Percentiles rank a stretch among this genome's conserved stretches.
Conservation (phyloP, 2,797 vertebrate genomes). For the Rhabdomys pumilio region DNA sequence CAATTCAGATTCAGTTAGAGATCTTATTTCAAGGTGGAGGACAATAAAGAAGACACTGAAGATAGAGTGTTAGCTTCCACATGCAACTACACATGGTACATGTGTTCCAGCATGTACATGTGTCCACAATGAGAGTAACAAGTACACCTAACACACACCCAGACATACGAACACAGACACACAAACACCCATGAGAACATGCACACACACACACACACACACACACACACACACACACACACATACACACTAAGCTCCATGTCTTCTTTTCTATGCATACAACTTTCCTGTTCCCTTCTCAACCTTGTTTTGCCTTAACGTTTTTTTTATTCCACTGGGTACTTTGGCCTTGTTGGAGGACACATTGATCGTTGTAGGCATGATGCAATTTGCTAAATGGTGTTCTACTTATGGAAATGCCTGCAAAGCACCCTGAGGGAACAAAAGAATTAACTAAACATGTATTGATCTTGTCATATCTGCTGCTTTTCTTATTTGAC, state of each 20-base stretch:
- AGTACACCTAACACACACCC: not conserved
- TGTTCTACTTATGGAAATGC: constrained; percentile 66
- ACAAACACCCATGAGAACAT: not conserved
- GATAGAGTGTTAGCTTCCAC: not conserved
- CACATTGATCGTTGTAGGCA: constrained; percentile 68
- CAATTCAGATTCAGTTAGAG: not conserved
- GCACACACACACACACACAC: not conserved
- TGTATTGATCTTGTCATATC: constrained; percentile 52
- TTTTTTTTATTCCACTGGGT: constrained; percentile 35
- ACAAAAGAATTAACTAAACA: constrained; percentile 69
- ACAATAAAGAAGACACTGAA: not conserved
- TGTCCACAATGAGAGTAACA: not conserved
- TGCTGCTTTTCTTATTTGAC: constrained; percentile 61
- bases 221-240: not conserved
- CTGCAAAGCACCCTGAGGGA: not conserved
- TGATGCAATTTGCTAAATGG: constrained; percentile 74
- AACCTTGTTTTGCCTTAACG: not conserved
- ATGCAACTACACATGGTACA: not conserved
- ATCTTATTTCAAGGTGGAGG: not conserved
- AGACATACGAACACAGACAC: not conserved
- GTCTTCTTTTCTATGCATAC: not conserved
- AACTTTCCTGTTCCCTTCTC: not conserved
- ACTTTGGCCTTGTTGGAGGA: constrained; percentile 3
- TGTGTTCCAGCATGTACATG: not conserved
- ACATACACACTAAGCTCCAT: not conserved